Percentiles rank a stretch among this genome's conserved stretches.
These are phyloP conservation scores for Lissocephala sabroskyi DNA, from an alignment of 2,888 invertebrate species.

Conservation along the genomic window DNA sequence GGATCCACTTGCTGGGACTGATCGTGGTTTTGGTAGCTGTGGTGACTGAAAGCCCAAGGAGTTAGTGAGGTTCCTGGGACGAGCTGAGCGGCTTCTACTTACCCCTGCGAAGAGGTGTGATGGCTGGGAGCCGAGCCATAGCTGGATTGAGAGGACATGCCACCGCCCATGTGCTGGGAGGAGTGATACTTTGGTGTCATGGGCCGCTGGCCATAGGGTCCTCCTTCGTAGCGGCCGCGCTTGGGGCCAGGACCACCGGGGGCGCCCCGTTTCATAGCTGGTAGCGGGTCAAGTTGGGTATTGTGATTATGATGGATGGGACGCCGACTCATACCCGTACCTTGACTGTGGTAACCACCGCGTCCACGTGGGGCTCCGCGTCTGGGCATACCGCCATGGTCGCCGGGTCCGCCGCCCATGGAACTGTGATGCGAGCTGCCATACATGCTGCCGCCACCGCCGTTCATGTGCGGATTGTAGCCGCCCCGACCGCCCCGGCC, in stretches of 20 bases:
- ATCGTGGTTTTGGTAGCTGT: constrained; percentile 69
- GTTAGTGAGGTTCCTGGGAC: too few relatives aligned
- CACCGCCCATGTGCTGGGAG: constrained; percentile 51
- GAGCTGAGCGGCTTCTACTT: constrained; percentile 12
- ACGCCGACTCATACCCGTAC: constrained; percentile 68
- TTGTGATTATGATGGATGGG: constrained; percentile 70
- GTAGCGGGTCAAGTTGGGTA: constrained; percentile 71
- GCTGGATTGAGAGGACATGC: constrained; percentile 51
- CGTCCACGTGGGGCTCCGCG: constrained; percentile 70
- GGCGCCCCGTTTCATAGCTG: constrained; percentile 71
- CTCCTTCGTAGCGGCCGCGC: constrained; percentile 71
- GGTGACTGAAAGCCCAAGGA: constrained; percentile 61
- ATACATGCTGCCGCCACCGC: constrained; percentile 49
- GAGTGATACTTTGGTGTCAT: constrained; percentile 71
- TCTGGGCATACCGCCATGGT: constrained; percentile 61
- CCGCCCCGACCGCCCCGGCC: constrained; percentile 64
- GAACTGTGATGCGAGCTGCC: constrained; percentile 49
- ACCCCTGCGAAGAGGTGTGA: constrained; percentile 63
- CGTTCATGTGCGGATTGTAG: constrained; percentile 68
- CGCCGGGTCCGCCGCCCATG: constrained; percentile 46
- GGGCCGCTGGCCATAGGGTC: constrained; percentile 69
- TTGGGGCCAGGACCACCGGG: constrained; percentile 71
- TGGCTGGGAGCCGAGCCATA: constrained; percentile 59
- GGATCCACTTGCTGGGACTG: constrained; percentile 71
- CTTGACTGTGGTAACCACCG: constrained; percentile 67